Conservation (phyloP, 2,888 invertebrate genomes). For the Parnassius apollo region DNA sequence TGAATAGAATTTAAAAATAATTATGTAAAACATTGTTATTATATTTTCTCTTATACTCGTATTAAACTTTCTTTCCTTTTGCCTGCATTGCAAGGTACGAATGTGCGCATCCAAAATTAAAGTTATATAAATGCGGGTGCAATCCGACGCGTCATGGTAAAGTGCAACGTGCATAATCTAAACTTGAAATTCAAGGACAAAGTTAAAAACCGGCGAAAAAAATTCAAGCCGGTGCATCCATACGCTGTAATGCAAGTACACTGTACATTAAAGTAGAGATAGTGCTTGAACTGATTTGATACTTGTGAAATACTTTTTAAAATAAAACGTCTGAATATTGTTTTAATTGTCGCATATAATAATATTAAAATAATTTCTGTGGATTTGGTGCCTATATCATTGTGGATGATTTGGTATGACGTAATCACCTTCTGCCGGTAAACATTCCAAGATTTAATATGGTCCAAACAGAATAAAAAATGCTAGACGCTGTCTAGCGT, state of each 20-base stretch:
- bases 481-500: too few species aligned
- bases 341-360: too few species aligned
- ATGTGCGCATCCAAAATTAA: conserved; percentile 21
- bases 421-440: too few species aligned
- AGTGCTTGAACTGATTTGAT: conserved; percentile 34
- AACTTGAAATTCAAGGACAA: conserved; percentile 79
- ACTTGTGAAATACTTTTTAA: conserved; percentile 16
- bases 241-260: conserved; percentile 71
- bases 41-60: neutral
- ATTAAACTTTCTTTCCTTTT: neutral
- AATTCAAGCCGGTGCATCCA: conserved; percentile 70
- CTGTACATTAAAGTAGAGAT: conserved; percentile 35
- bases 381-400: too few species aligned
- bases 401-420: too few species aligned
- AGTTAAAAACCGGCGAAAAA: conserved; percentile 66
- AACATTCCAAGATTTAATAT: too few species aligned
- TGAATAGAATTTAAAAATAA: too few species aligned
- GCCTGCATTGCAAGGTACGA: conserved; percentile 1
- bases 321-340: neutral
- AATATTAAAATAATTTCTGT: too few species aligned
- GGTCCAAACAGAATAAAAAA: too few species aligned
- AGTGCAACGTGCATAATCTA: conserved; percentile 67
- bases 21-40: too few species aligned
- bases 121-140: conserved; percentile 29
- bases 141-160: conserved; percentile 48